These are phyloP conservation scores for Psammodynastes pulverulentus DNA, from an alignment of 2,113 vertebrate species.

Conservation along the genomic window DNA sequence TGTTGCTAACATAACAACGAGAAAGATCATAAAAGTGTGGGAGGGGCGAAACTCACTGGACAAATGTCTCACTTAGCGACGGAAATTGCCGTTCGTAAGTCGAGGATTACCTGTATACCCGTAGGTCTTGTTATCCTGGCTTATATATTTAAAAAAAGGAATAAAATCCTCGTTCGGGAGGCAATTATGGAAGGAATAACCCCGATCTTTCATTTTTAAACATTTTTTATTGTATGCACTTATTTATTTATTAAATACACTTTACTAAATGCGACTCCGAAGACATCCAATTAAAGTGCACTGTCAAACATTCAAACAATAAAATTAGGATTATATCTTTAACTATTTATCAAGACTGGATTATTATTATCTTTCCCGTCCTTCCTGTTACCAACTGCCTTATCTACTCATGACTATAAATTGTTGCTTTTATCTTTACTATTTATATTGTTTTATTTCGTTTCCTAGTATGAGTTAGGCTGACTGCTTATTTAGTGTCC, in stretches of 20 bases:
- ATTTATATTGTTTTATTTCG: too few species aligned
- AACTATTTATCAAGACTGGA: too few species aligned
- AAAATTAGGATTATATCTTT: not conserved
- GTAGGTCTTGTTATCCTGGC: not conserved
- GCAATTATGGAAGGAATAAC: not conserved
- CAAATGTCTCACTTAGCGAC: not conserved
- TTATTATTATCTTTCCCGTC: too few species aligned
- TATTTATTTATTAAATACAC: not conserved
- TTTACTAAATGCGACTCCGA: not conserved
- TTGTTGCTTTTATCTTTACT: too few species aligned
- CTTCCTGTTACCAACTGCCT: too few species aligned
- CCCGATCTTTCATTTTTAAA: not conserved
- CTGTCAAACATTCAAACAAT: not conserved
- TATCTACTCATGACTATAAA: too few species aligned
- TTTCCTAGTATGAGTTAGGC: too few species aligned
- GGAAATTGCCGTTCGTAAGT: accelerated
- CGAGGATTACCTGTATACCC: not conserved
- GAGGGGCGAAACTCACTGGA: not conserved
- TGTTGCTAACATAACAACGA: not conserved
- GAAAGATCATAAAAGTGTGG: not conserved
- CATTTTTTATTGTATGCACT: not conserved
- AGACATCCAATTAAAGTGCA: not conserved
- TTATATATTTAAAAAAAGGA: not conserved
- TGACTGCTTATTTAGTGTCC: too few species aligned
- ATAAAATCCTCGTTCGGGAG: not conserved